Evolutionary conservation across 2,888 invertebrate genomes (phyloP).

Genomic region (Lithosia quadra): DNA sequence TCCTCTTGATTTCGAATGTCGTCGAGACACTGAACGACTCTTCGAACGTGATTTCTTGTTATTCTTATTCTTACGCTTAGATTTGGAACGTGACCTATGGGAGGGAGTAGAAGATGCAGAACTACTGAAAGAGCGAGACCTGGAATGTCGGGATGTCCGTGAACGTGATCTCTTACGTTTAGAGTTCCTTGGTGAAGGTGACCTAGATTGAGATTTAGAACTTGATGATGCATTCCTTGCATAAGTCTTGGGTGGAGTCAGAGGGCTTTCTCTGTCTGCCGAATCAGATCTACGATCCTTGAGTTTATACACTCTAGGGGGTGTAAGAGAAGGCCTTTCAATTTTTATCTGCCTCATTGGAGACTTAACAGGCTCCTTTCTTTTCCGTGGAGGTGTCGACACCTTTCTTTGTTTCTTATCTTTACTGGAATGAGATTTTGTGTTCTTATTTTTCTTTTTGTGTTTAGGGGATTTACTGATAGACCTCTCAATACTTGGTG

Average conservation of each 20-base stretch:
- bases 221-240: conserved; percentile 69
- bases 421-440: conserved; percentile 59
- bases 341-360: conserved; percentile 58
- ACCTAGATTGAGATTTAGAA: conserved; percentile 68
- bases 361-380: conserved; percentile 56
- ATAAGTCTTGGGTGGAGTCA: conserved; percentile 80
- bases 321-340: conserved; percentile 66
- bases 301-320: conserved; percentile 63
- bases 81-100: conserved; percentile 58
- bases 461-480: conserved; percentile 58
- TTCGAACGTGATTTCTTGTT: conserved; percentile 63
- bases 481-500: conserved; percentile 54
- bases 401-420: conserved; percentile 60
- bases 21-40: conserved; percentile 61
- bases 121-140: conserved; percentile 58
- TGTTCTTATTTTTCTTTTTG: conserved; percentile 54
- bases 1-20: conserved; percentile 62
- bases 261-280: conserved; percentile 68
- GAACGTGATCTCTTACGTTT: conserved; percentile 50
- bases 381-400: conserved; percentile 60
- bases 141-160: conserved; percentile 53
- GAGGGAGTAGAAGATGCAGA: conserved; percentile 52
- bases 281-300: conserved; percentile 60
- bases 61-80: conserved; percentile 54
- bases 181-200: conserved; percentile 57